phyloP scores from a whole-genome alignment of 2,888 invertebrate genomes.

The Caradrina kadenii region DNA sequence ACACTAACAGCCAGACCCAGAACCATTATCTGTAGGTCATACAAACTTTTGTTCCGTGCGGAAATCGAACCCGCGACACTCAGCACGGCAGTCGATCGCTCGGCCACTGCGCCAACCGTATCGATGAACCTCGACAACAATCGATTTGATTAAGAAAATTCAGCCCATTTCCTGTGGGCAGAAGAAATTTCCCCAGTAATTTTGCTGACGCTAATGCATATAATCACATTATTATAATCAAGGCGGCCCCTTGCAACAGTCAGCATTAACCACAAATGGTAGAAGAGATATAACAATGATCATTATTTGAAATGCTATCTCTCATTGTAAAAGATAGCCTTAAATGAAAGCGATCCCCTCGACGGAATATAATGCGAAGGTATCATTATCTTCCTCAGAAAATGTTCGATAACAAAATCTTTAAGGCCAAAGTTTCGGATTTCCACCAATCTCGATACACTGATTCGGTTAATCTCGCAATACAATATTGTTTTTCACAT shows the following conservation, averaged over 20 bases:
- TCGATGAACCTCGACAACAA: background rate
- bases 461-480: constrained; percentile 61
- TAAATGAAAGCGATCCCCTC: constrained; percentile 28
- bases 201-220: background rate
- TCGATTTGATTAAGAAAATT: background rate
- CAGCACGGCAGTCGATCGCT: no score
- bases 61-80: no score
- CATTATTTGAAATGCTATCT: constrained; percentile 42
- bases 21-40: no score
- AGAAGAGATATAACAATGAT: constrained; percentile 11
- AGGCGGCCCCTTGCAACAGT: background rate
- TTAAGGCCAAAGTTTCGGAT: constrained; percentile 28
- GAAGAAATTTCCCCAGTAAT: background rate
- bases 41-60: no score
- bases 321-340: constrained; percentile 28
- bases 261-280: background rate
- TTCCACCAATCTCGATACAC: constrained; percentile 40
- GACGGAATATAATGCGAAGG: constrained; percentile 11
- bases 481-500: constrained; percentile 69
- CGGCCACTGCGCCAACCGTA: no score
- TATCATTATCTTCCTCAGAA: constrained; percentile 38
- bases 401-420: constrained; percentile 36
- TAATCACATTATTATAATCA: constrained; percentile 14
- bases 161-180: background rate
- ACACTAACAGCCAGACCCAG: no score